Evolutionary conservation across 2,113 vertebrate species (phyloP), one percentile per base, ranked within the genome.

Genomic region (Tachysurus fulvidraco): DNA sequence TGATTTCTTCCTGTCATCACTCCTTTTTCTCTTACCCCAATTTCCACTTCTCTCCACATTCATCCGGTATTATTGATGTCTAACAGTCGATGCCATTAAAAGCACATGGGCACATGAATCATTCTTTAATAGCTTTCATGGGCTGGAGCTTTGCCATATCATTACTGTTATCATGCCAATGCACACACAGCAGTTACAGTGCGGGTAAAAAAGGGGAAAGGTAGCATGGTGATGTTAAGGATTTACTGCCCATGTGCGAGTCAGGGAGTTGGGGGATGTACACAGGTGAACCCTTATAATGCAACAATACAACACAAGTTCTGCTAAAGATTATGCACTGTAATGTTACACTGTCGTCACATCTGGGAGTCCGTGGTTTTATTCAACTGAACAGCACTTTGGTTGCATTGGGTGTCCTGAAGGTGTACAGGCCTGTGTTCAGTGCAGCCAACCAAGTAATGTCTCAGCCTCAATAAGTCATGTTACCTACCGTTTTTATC

Each of bases 81-180:
- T 90, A 89, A 89, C 91, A 85, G 85, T 84, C 88, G 87, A 69
- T 88, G 87, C 86, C 83, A 88, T 92, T 90, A 91, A 89, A 87
- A 88, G 87, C 88, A 90, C 89, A 90, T 80, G 89, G 84, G 55
- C 64, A 87, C 88, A 90, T 89, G 82, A 89, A 91, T 89, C 89
- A 88, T 80, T 84, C 69, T 81, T 88, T 88, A 90, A 92, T 88
- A 89, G 90, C 86, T 85, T 89, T 81, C 85, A 76, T 55, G 19
- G 44, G 60, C 77, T 91, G 87, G 86, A 89, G 84, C 69, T 4
- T 83, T 52, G 88, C 88, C 90, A 90, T 89, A 89, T 90, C 89
- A 91, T 92, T 90, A 91, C 88, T 85, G 80, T 89, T 89, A 91
- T 88, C 90, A 86, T 59, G 44, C 81, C 59, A 83, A n/a, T n/a